Conservation (phyloP, 2,113 vertebrate species). For the Brienomyrus brachyistius region DNA sequence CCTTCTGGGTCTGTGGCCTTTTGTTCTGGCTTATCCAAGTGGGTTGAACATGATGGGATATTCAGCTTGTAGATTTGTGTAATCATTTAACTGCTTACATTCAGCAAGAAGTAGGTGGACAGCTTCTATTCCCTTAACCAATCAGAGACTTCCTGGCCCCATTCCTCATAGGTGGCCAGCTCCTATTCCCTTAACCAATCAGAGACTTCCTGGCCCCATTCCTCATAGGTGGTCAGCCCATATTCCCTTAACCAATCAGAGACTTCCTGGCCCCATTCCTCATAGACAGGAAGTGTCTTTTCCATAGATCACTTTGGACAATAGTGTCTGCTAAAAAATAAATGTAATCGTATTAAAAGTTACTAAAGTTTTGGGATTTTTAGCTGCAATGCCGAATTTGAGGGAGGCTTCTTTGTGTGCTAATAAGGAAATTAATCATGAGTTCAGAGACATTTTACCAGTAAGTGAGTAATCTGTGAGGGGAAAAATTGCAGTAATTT, state of each 20-base stretch:
- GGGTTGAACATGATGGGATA: neutral
- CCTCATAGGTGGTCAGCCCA: neutral
- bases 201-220: neutral
- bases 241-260: neutral
- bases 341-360: neutral
- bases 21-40: neutral
- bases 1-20: neutral
- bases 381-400: neutral
- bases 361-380: neutral
- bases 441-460: neutral
- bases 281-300: neutral
- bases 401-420: neutral
- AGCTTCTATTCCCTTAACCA: neutral
- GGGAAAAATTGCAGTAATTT: neutral
- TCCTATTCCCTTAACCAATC: neutral
- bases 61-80: neutral
- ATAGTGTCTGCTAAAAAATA: neutral
- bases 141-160: neutral
- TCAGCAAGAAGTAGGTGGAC: neutral
- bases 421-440: constrained; percentile 5
- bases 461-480: neutral
- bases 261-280: neutral
- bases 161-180: neutral
- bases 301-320: neutral
- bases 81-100: neutral